Evolutionary conservation across 2,113 vertebrate genomes (phyloP), one percentile per base, ranked within the genome.

Genomic region (Lota lota): DNA sequence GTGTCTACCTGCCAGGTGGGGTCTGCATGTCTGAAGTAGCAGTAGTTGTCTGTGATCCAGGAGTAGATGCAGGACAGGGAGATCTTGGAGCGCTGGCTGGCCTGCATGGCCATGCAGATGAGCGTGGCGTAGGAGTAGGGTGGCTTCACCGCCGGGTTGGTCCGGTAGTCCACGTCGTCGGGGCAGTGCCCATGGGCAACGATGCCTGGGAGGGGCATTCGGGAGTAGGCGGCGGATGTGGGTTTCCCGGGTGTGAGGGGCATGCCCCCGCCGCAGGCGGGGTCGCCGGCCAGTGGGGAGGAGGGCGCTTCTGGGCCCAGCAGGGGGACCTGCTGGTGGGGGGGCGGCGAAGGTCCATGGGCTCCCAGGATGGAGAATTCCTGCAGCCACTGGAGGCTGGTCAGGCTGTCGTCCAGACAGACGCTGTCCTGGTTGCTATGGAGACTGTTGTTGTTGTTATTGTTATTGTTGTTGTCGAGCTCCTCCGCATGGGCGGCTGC

Each of bases 1-100:
- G 8, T 47, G 12, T 47, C 10, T 89, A 96, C 95, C 95, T 97
- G 96, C 97, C 97, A 98, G 80, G 95, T 98, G 81, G 96, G 95
- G 69, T 99, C 96, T 0, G 97, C 97, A 0, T 98, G 93, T 40
- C 93, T 82, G 88, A 96, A 99, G 88, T 97, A 99, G 90, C 96
- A 98, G 93, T 95, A 99, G 88, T 98, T 97, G 79, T 99, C 96
- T 0, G 94, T 97, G 89, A 99, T 98, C 96, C 97, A 99, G 70
- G 94, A 93, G 91, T 99, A 98, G 93, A 98, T 99, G 88, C 92
- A 93, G 0, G 96, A 94, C 53, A 99, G 93, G 0, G 95, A 97
- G 89, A 98, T 95, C 90, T 98, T 96, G 84, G 85, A 93, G 88
- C 93, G 92, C 68, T 94, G 90, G 85, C 94, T 96, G 77, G 94